phyloP scores from a whole-genome alignment of 2,888 invertebrate species.

The Rhagium mordax region DNA sequence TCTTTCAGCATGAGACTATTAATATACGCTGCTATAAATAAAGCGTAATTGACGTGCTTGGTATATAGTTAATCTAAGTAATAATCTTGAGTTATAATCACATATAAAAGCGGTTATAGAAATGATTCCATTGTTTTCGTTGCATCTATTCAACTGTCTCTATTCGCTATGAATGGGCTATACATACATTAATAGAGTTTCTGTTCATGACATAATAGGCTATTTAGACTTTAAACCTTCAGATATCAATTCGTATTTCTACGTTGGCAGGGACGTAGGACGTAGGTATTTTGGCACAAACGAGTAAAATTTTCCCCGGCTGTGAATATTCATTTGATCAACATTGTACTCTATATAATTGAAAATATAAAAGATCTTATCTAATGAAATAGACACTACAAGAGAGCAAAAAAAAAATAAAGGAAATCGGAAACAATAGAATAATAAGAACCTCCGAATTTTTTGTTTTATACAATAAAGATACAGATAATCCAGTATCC shows the following conservation, averaged over 20 bases:
- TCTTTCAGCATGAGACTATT: not conserved
- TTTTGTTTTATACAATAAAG: no score
- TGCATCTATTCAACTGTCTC: conserved; percentile 41
- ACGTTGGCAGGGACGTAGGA: not conserved
- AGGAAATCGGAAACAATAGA: no score
- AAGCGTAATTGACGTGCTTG: not conserved
- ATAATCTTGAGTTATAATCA: conserved; percentile 1
- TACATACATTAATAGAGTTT: conserved; percentile 41
- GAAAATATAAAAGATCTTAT: no score
- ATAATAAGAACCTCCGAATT: no score
- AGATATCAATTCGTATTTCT: conserved; percentile 6
- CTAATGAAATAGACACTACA: no score
- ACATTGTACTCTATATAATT: no score
- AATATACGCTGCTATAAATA: conserved; percentile 10
- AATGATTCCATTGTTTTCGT: conserved; percentile 41
- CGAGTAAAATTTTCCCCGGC: not conserved
- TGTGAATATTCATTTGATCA: not conserved
- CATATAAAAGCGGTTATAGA: conserved; percentile 37
- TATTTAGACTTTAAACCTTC: conserved; percentile 37
- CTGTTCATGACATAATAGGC: conserved; percentile 43
- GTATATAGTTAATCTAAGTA: not conserved
- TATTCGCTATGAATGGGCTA: conserved; percentile 37
- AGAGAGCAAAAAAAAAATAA: no score
- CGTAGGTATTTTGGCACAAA: not conserved
- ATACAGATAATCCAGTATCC: no score